Evolutionary conservation across 2,888 invertebrate species (phyloP), one percentile per base, ranked within the genome.

Genomic region (Cataglyphis albicans): DNA sequence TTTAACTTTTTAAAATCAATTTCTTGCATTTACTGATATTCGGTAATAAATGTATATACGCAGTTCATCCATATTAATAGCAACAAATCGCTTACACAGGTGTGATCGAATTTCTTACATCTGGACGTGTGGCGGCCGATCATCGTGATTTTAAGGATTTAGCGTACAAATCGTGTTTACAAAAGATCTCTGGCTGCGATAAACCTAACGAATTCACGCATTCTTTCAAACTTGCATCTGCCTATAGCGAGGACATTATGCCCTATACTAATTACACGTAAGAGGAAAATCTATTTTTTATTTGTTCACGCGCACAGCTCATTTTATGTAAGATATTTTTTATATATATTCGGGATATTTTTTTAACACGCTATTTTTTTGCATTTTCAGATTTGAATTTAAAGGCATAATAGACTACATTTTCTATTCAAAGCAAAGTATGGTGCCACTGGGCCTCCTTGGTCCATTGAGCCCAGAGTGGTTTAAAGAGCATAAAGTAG

Each of bases 351-450:
- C 9, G 29, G 38, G 12, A 75, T 57, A 65, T 9, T 48, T n/a
- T n/a, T 52, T n/a, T 75, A 59, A 65, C 2, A 68, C 10, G 41
- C 81, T 83, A 29, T 29, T 86, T 89, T 86, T 88, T 82, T 12
- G 0, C 9, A 3, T 38, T 95, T 96, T 61, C 96, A 98, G 98
- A 93, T 99, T 98, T 95, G 99, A 99, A 95, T 99, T 99, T 96
- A 99, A 99, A 95, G 99, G 99, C 91, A 98, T 99, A 95, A 99
- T 99, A 94, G 99, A 99, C 96, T 99, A 99, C 96, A 99, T 99
- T 95, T 99, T 99, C 96, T 99, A 98, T 95, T 98, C 99, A 89
- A 98, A 98, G 94, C 98, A 98, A 94, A 98, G 98, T 94, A 98
- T 99, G 98, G 98, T 98, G 92, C 98, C 99, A 38, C 96, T 99